phyloP scores from a whole-genome alignment of 2,113 vertebrate genomes.

The Misgurnus anguillicaudatus region DNA sequence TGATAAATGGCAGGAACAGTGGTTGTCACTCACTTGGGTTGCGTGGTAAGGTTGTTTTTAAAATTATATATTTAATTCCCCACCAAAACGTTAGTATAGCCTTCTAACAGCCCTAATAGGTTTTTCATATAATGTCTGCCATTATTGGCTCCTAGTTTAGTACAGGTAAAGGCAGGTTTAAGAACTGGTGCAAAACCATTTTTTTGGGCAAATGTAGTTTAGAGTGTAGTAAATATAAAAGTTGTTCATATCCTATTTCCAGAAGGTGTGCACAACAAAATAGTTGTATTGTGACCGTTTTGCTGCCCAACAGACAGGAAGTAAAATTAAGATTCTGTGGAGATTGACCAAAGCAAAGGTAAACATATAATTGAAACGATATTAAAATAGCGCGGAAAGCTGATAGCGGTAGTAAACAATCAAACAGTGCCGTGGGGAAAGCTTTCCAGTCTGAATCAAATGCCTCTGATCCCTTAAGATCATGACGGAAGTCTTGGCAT shows the following conservation, averaged over 20 bases:
- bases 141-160: neutral
- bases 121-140: too few relatives aligned
- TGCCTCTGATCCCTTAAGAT: neutral
- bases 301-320: constrained; percentile 9
- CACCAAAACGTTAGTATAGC: too few relatives aligned
- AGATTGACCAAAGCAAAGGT: neutral
- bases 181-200: too few relatives aligned
- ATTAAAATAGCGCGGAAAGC: neutral
- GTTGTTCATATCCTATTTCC: too few relatives aligned
- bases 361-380: constrained; percentile 11
- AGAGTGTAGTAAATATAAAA: too few relatives aligned
- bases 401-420: neutral
- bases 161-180: too few relatives aligned
- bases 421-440: neutral
- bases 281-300: neutral
- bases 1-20: constrained; percentile 27
- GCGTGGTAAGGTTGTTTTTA: neutral
- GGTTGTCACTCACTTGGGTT: neutral
- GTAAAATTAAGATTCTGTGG: neutral
- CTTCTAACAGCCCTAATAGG: too few relatives aligned
- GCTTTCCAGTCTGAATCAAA: neutral
- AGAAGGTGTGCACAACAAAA: neutral
- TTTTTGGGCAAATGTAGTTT: too few relatives aligned
- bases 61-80: neutral
- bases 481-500: neutral